phyloP scores from a whole-genome alignment of 37 sponge, comb jelly and placozoan genomes.

The Crambe crambe region DNA sequence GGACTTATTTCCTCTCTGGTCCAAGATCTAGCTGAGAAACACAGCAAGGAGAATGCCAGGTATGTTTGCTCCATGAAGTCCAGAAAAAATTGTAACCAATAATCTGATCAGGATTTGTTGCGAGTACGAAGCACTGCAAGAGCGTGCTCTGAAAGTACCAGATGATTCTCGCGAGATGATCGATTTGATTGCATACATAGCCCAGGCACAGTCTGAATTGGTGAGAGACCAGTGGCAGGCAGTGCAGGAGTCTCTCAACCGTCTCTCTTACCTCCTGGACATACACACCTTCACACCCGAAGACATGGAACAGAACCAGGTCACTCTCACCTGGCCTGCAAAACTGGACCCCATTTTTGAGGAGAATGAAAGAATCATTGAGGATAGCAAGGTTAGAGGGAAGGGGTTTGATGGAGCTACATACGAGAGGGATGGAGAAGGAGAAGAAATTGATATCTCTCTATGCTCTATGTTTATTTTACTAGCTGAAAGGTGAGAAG shows the following conservation, averaged over 20 bases:
- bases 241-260: slow-evolving; percentile 67
- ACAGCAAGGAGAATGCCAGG: slow-evolving; percentile 78
- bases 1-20: slow-evolving; percentile 35
- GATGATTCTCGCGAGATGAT: slow-evolving; percentile 92
- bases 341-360: slow-evolving; percentile 86
- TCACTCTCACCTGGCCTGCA: slow-evolving; percentile 87
- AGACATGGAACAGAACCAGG: slow-evolving; percentile 86
- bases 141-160: slow-evolving; percentile 73
- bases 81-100: not conserved
- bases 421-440: no score
- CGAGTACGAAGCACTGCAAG: slow-evolving; percentile 86
- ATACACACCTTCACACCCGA: slow-evolving; percentile 72
- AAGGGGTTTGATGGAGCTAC: not conserved
- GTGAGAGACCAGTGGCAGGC: slow-evolving; percentile 50
- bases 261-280: slow-evolving; percentile 84
- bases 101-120: slow-evolving; percentile 63
- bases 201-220: slow-evolving; percentile 55
- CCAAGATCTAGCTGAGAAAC: slow-evolving; percentile 52
- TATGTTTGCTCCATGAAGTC: not conserved
- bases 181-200: slow-evolving; percentile 82
- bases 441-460: no score
- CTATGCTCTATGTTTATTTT: slow-evolving; percentile 8
- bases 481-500: slow-evolving; percentile 70
- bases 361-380: slow-evolving; percentile 84
- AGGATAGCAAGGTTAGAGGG: slow-evolving; percentile 47